Conservation (phyloP, 1,140 invertebrate genomes). For the Bombus sibiricus region DNA sequence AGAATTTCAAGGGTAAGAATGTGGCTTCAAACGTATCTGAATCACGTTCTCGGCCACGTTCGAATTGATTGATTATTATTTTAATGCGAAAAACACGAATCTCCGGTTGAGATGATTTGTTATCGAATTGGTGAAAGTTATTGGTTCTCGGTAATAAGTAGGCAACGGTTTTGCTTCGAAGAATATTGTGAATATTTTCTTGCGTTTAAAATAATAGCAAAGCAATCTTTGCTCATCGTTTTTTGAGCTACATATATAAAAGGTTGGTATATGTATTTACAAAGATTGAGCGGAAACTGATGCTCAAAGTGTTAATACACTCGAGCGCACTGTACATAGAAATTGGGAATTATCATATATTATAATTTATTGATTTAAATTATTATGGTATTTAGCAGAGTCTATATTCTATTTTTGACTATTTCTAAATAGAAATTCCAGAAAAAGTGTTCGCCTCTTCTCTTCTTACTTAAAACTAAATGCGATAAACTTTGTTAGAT, state of each 20-base stretch:
- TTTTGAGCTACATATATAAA: background rate
- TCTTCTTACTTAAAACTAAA: too few relatives aligned
- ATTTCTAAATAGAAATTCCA: too few relatives aligned
- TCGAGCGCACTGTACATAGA: too few relatives aligned
- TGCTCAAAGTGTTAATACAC: background rate
- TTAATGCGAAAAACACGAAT: background rate
- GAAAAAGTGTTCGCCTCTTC: too few relatives aligned
- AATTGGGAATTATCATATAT: background rate
- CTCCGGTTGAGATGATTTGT: background rate
- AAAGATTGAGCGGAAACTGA: background rate
- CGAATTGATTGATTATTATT: conserved; percentile 19
- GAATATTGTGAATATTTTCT: background rate
- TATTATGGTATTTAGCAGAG: background rate
- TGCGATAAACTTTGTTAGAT: too few relatives aligned
- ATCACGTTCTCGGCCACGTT: background rate
- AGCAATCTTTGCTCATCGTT: background rate
- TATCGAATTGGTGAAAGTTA: background rate
- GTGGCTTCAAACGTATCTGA: background rate
- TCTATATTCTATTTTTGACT: background rate
- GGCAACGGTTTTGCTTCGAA: background rate
- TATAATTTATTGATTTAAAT: background rate
- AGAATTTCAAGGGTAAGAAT: background rate
- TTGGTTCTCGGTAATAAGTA: background rate
- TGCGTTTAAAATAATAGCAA: background rate
- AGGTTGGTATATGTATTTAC: background rate